Conservation (phyloP, 2,888 invertebrate genomes). For the Smittia sp. region DNA sequence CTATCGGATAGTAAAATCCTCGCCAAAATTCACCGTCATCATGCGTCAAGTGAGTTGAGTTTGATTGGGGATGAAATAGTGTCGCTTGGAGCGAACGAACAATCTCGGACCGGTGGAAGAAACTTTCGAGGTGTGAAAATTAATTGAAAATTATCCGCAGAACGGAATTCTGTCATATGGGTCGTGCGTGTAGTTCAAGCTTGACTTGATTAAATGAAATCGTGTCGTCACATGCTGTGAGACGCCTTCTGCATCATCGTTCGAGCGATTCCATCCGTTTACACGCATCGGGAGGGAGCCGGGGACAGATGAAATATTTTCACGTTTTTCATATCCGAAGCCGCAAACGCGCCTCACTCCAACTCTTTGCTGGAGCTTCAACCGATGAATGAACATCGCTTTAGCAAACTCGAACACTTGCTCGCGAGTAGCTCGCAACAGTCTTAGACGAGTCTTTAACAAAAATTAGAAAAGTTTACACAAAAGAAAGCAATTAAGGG, state of each 20-base stretch:
- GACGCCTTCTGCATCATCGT: not conserved
- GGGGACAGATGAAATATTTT: constrained; percentile 32
- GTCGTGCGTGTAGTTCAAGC: not conserved
- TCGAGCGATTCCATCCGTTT: not conserved
- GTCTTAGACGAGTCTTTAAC: not conserved
- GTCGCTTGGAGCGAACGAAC: not conserved
- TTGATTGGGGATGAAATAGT: not conserved
- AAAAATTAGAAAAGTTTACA: not conserved
- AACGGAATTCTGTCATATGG: no score
- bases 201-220: not conserved
- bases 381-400: not conserved
- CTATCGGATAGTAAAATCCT: not conserved
- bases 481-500: constrained; percentile 16
- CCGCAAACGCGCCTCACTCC: not conserved
- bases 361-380: not conserved
- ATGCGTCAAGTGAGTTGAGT: constrained; percentile 28
- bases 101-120: not conserved
- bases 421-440: not conserved
- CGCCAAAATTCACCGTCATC: constrained; percentile 33
- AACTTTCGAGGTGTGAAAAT: constrained; percentile 16
- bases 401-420: not conserved
- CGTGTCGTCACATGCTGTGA: not conserved
- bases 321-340: constrained; percentile 40
- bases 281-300: not conserved
- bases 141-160: constrained; percentile 29